A percentile compares a stretch with the other conserved stretches of the same genome.
These are phyloP conservation scores for Cheilosia urbana DNA, from an alignment of 2,888 invertebrate genomes.

Conservation along the genomic window DNA sequence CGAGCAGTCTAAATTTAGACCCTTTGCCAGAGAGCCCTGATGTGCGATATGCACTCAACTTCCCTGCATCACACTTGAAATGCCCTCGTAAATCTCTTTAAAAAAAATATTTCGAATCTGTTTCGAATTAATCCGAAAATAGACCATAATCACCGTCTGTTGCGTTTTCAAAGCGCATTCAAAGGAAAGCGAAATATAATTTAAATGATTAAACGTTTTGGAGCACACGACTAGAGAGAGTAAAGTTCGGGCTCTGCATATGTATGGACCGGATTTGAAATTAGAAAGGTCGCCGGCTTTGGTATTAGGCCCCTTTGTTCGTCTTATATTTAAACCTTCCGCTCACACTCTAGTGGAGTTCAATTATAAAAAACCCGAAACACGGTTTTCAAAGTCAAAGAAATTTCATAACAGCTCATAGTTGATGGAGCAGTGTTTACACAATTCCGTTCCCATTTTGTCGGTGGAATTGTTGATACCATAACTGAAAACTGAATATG, in stretches of 20 bases:
- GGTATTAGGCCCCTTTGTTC: slow-evolving; percentile 10
- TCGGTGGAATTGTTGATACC: slow-evolving; percentile 18
- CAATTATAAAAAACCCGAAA: slow-evolving; percentile 22
- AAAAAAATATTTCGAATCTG: slow-evolving; percentile 27
- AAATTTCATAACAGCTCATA: slow-evolving; percentile 11
- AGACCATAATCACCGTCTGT: slow-evolving; percentile 32
- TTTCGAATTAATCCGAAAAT: slow-evolving; percentile 62
- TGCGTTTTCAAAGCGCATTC: slow-evolving; percentile 21
- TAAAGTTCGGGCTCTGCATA: too few relatives aligned
- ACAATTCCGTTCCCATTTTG: slow-evolving; percentile 23
- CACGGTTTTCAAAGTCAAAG: slow-evolving; percentile 36
- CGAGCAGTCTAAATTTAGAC: slow-evolving; percentile 58
- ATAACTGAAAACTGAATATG: slow-evolving; percentile 31
- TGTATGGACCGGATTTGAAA: neutral
- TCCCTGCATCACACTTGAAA: slow-evolving; percentile 22
- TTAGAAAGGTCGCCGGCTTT: slow-evolving; percentile 38
- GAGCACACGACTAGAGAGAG: slow-evolving; percentile 19
- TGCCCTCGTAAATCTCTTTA: slow-evolving; percentile 21
- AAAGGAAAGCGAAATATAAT: slow-evolving; percentile 33
- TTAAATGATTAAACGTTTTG: slow-evolving; percentile 36
- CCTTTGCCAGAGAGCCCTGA: slow-evolving; percentile 18
- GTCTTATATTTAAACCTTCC: neutral
- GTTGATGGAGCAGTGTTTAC: slow-evolving; percentile 28
- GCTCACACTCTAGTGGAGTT: neutral
- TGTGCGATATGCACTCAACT: slow-evolving; percentile 9